Evolutionary conservation across 2,797 vertebrate genomes (phyloP).

Genomic region (Decapterus maruadsi): DNA sequence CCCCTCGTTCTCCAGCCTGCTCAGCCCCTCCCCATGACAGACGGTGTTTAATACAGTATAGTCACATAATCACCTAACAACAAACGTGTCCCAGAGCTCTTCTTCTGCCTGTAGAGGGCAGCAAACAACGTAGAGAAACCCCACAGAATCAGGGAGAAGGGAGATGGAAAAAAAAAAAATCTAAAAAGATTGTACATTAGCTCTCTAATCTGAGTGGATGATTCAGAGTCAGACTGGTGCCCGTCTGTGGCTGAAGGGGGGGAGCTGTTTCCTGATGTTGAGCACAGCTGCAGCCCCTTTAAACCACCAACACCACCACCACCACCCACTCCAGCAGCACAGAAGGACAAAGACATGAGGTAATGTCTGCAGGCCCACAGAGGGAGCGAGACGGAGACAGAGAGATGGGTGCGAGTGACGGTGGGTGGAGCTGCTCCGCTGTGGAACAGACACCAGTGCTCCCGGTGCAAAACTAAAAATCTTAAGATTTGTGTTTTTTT

Average conservation of each 20-base stretch:
- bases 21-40: slow-evolving; percentile 45
- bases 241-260: slow-evolving; percentile 28
- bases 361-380: slow-evolving; percentile 81
- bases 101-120: slow-evolving; percentile 64
- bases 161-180: slow-evolving; percentile 34
- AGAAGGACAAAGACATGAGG: slow-evolving; percentile 83
- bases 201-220: slow-evolving; percentile 67
- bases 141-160: slow-evolving; percentile 25
- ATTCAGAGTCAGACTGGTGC: slow-evolving; percentile 51
- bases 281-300: slow-evolving; percentile 33
- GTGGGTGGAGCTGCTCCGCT: slow-evolving; percentile 57
- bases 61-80: slow-evolving; percentile 48
- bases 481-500: slow-evolving; percentile 35
- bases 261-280: slow-evolving; percentile 34
- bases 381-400: slow-evolving; percentile 43
- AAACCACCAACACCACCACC: slow-evolving; percentile 37
- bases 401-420: slow-evolving; percentile 34
- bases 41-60: slow-evolving; percentile 55
- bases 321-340: slow-evolving; percentile 63
- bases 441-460: slow-evolving; percentile 61
- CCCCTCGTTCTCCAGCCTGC: slow-evolving; percentile 56
- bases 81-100: slow-evolving; percentile 40
- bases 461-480: slow-evolving; percentile 54
- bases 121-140: slow-evolving; percentile 45
- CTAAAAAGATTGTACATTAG: slow-evolving; percentile 71